Evolutionary conservation across 2,888 invertebrate species (phyloP).

Genomic region (Archips xylosteana): DNA sequence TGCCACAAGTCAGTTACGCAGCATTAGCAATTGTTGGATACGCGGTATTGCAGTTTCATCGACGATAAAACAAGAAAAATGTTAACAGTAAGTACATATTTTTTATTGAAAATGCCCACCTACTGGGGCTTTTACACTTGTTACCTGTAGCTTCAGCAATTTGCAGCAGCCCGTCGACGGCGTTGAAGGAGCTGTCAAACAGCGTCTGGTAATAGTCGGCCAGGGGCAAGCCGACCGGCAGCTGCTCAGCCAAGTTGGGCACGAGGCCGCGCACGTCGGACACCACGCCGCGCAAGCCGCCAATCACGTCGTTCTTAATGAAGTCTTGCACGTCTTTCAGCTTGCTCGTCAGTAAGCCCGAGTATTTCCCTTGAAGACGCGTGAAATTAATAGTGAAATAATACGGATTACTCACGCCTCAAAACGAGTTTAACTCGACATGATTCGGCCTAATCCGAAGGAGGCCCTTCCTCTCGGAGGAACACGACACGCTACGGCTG

Average conservation of each 20-base stretch:
- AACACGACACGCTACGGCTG: no score
- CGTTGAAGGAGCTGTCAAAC: constrained; percentile 64
- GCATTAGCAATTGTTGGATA: no score
- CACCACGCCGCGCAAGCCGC: constrained; percentile 68
- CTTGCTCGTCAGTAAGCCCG: constrained; percentile 66
- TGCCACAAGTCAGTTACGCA: no score
- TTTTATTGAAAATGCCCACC: no score
- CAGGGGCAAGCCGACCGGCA: constrained; percentile 63
- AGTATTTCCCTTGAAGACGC: constrained; percentile 66
- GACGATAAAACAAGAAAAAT: no score
- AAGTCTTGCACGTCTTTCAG: constrained; percentile 69
- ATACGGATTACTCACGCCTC: no score
- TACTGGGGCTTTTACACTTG: neutral
- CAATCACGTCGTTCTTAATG: constrained; percentile 74
- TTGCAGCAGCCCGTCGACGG: constrained; percentile 80
- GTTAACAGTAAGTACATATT: no score
- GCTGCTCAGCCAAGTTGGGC: constrained; percentile 54
- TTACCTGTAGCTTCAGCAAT: constrained; percentile 87
- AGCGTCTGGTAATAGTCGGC: constrained; percentile 71
- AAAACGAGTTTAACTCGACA: no score
- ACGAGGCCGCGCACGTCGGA: constrained; percentile 64
- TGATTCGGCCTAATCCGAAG: no score
- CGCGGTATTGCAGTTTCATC: no score
- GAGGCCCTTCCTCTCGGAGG: no score
- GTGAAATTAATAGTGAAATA: neutral